Percentiles rank a stretch among this genome's conserved stretches.
Conservation (phyloP, 2,113 vertebrate genomes). For the Tretioscincus oriximinensis region DNA sequence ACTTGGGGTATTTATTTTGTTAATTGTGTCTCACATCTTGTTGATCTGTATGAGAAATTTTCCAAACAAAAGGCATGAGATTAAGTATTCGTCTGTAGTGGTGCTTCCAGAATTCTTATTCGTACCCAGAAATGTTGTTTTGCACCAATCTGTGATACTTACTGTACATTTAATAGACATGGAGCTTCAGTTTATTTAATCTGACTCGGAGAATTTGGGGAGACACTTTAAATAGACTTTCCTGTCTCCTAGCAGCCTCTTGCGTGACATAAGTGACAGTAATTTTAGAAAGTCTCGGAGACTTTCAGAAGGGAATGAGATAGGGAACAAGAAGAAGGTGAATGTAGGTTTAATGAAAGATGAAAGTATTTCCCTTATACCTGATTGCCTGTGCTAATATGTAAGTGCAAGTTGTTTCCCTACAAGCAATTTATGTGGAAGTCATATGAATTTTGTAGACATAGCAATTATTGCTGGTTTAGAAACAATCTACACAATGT, state of each 20-base stretch:
- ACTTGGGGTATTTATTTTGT: not conserved
- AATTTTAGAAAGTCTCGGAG: not conserved
- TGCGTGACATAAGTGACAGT: not conserved
- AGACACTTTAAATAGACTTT: not conserved
- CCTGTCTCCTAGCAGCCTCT: not conserved
- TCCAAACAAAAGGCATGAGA: not conserved
- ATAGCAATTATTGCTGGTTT: too few relatives aligned
- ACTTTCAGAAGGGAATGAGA: not conserved
- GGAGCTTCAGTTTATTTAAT: not conserved
- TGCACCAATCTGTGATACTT: not conserved
- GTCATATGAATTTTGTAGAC: too few relatives aligned
- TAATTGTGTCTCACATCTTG: not conserved
- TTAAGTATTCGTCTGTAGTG: not conserved
- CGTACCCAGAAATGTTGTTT: not conserved
- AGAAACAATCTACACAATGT: too few relatives aligned
- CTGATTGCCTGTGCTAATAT: too few relatives aligned
- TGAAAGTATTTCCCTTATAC: too few relatives aligned
- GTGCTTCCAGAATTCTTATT: not conserved
- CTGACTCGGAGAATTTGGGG: not conserved
- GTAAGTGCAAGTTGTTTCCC: too few relatives aligned
- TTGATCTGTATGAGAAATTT: not conserved
- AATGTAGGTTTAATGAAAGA: not conserved
- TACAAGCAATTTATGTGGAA: too few relatives aligned
- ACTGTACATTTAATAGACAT: not conserved
- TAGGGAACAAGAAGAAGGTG: too few relatives aligned